Conservation (phyloP, 2,888 invertebrate species). For the Rapana venosa region DNA sequence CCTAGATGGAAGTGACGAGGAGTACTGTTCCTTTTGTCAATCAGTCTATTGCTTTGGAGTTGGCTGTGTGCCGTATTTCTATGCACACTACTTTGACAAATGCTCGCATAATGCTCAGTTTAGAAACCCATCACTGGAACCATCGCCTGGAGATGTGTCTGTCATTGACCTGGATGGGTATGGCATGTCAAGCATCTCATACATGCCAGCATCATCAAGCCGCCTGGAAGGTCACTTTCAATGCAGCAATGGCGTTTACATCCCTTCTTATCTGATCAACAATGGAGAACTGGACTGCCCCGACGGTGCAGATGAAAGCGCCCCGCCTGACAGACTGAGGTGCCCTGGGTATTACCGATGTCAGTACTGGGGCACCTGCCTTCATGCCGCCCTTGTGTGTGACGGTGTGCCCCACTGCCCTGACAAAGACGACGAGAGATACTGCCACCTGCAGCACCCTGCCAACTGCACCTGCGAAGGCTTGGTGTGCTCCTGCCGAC, state of each 20-base stretch:
- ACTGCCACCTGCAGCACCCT: slow-evolving; percentile 30
- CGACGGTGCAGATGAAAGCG: slow-evolving; percentile 41
- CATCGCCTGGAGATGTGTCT: background rate
- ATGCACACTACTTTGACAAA: too few species aligned
- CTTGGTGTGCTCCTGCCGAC: background rate
- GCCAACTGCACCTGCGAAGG: slow-evolving; percentile 31
- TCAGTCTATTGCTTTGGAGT: background rate
- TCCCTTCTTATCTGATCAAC: slow-evolving; percentile 27
- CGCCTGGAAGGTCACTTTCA: background rate
- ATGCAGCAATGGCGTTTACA: slow-evolving; percentile 10
- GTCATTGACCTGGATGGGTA: background rate
- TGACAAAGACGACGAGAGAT: slow-evolving; percentile 44
- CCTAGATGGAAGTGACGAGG: slow-evolving; percentile 29
- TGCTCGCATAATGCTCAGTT: too few species aligned
- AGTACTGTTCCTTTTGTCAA: background rate
- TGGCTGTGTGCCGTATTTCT: background rate
- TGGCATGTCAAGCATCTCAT: slow-evolving; percentile 15
- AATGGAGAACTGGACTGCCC: slow-evolving; percentile 37
- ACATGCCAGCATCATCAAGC: background rate
- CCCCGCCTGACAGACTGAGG: background rate
- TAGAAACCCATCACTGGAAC: too few species aligned
- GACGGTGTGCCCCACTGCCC: slow-evolving; percentile 48
- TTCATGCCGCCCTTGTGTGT: slow-evolving; percentile 41
- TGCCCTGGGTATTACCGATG: slow-evolving; percentile 46
- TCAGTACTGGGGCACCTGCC: slow-evolving; percentile 27